Conservation (phyloP, 2,888 invertebrate species). For the Spodoptera exigua region DNA sequence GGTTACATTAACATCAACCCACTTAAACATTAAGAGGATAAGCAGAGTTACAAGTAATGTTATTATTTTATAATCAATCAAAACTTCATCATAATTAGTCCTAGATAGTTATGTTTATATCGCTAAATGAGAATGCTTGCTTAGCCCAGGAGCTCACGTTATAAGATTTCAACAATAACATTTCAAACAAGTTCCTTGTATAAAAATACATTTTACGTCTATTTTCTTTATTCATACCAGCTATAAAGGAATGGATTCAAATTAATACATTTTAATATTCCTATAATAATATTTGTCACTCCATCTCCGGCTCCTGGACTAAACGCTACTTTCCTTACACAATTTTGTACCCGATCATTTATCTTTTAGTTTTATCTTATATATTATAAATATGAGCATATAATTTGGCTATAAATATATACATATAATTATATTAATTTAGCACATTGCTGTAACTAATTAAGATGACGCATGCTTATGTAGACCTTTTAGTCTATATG, state of each 20-base stretch:
- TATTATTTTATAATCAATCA: no score
- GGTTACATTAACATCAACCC: no score
- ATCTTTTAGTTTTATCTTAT: slow-evolving; percentile 49
- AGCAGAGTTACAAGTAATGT: no score
- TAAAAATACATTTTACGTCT: slow-evolving; percentile 37
- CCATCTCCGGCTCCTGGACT: slow-evolving; percentile 48
- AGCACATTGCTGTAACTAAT: slow-evolving; percentile 13
- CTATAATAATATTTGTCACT: slow-evolving; percentile 23
- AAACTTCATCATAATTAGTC: no score
- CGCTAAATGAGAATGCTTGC: slow-evolving; percentile 33
- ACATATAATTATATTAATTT: slow-evolving; percentile 11
- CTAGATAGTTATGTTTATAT: slow-evolving; percentile 12
- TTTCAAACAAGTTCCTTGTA: slow-evolving; percentile 19
- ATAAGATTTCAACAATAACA: background rate
- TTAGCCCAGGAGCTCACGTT: slow-evolving; percentile 52
- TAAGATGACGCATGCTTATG: slow-evolving; percentile 37
- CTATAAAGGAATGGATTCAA: slow-evolving; percentile 14
- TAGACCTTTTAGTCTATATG: background rate
- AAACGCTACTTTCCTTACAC: slow-evolving; percentile 45
- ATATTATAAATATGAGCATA: slow-evolving; percentile 55
- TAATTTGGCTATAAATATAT: slow-evolving; percentile 55
- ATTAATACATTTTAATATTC: slow-evolving; percentile 8
- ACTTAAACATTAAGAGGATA: no score
- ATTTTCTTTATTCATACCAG: slow-evolving; percentile 25
- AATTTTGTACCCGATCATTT: slow-evolving; percentile 61